Percentiles rank a stretch among this genome's conserved stretches.
Evolutionary conservation across 1,140 invertebrate genomes (phyloP).

Genomic region (Brachionus paranguensis): DNA sequence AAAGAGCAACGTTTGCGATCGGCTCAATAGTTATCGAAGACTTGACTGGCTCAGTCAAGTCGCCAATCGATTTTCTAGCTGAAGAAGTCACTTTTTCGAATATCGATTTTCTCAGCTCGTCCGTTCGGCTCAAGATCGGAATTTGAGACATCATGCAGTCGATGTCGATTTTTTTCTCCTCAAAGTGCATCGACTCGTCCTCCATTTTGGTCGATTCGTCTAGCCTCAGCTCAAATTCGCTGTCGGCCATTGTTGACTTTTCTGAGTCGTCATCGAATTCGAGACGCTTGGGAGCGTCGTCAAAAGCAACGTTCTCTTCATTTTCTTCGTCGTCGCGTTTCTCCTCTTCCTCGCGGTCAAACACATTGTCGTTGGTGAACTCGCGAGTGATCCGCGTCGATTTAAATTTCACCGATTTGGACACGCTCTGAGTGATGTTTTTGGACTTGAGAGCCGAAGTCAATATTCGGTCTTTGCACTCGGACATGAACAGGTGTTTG

Average conservation of each 20-base stretch:
- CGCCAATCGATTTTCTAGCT: neutral
- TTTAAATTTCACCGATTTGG: conserved; percentile 17
- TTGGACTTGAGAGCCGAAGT: neutral
- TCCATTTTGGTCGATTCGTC: conserved; percentile 1
- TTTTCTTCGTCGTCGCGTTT: neutral
- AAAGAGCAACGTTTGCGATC: neutral
- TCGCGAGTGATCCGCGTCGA: neutral
- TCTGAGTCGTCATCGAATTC: neutral
- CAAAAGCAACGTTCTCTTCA: neutral
- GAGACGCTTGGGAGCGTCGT: neutral
- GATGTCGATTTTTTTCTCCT: neutral
- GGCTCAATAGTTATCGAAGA: neutral
- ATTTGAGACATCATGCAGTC: neutral
- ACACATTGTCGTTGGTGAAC: neutral
- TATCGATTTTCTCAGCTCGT: neutral
- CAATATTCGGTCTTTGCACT: neutral
- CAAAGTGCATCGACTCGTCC: neutral
- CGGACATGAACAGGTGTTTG: neutral
- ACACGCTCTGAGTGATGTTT: neutral
- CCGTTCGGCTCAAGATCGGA: neutral
- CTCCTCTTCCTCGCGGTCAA: neutral
- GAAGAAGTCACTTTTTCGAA: conserved; percentile 1
- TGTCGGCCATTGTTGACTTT: neutral
- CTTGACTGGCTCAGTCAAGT: neutral
- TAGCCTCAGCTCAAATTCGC: neutral